Base-by-base conservation (phyloP, 2,888 invertebrate genomes). In the Zhuqinia jingwanae region DNA sequence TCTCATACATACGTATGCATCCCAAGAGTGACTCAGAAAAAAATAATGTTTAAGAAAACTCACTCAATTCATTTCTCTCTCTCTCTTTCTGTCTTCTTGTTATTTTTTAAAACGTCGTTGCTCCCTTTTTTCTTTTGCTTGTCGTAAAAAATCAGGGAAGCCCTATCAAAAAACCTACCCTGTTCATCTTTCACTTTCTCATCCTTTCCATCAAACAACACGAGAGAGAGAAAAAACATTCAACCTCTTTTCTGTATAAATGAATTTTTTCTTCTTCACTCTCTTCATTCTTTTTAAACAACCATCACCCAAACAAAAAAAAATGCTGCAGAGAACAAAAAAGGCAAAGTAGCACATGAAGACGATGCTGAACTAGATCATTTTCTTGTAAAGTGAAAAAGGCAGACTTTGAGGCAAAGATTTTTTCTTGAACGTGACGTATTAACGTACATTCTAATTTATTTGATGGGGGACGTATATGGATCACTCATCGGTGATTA, bases 131-230 rank as follows among this genome's bases (percentile, higher is more conserved):
- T 22, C 20, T 42, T 11, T 36, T 22, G n/a, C 25, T 56, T 81
- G 58, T 73, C 73, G 50, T 73, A 73, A 83, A 83, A 84, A 85
- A 85, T 85, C 85, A 85, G 85, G 73, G 50, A 73, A 79, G 68
- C 30, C 83, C 53, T 76, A 83, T 83, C 83, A 70, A 45, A 36
- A 65, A 50, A n/a, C 30, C 63, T 65, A n/a, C n/a, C 8, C 5
- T 47, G 65, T 79, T 63, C 79, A 63, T 79, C 56, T 83, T 83
- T 83, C 79, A 47, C 80, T 83, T 63, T 76, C 77, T 77, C n/a
- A n/a, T 45, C 30, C 22, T 25, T n/a, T 10, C 58, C 56, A 36
- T 36, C 36, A 36, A 36, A 36, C 36, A 36, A 36, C 36, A 36
- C 36, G 36, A 36, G 5, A 22, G n/a, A 42, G 13, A 30, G 25